Evolutionary conservation across 2,797 vertebrate genomes (phyloP).

Genomic region (Typhlichthys subterraneus): DNA sequence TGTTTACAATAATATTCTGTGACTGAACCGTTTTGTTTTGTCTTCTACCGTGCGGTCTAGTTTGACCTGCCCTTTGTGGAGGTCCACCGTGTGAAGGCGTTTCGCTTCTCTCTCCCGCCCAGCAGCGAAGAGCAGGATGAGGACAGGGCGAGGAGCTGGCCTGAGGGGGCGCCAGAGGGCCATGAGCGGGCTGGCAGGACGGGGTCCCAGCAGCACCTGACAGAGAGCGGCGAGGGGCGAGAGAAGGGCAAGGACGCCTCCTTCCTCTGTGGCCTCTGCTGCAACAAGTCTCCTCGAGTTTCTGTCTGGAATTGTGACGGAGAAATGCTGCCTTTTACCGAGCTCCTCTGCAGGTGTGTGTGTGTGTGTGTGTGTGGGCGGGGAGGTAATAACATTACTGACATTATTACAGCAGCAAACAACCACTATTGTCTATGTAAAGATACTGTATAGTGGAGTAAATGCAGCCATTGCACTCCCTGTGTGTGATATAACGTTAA

Average conservation of each 20-base stretch:
- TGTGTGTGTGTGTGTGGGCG: too few species aligned
- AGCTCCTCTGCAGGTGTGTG: constrained; percentile 76
- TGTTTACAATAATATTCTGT: too few species aligned
- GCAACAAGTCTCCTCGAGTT: constrained; percentile 61
- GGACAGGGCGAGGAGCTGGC: constrained; percentile 24
- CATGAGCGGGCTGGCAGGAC: constrained; percentile 39
- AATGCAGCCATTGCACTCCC: neutral
- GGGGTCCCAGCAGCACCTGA: constrained; percentile 66
- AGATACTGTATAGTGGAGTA: too few species aligned
- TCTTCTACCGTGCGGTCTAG: constrained; percentile 45
- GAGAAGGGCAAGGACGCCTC: constrained; percentile 32
- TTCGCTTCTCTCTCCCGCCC: constrained; percentile 71
- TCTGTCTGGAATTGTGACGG: constrained; percentile 88
- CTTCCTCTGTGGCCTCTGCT: constrained; percentile 70
- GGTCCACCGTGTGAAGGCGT: constrained; percentile 81
- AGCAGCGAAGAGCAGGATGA: constrained; percentile 45
- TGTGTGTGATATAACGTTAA: neutral
- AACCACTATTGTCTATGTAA: too few species aligned
- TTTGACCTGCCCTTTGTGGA: constrained; percentile 86
- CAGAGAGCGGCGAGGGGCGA: constrained; percentile 23
- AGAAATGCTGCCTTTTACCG: constrained; percentile 74
- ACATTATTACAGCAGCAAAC: too few species aligned
- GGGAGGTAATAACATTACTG: too few species aligned
- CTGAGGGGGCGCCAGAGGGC: constrained; percentile 9
- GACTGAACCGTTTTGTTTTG: neutral